Conservation (phyloP, 2,113 vertebrate genomes). For the Numenius arquata region DNA sequence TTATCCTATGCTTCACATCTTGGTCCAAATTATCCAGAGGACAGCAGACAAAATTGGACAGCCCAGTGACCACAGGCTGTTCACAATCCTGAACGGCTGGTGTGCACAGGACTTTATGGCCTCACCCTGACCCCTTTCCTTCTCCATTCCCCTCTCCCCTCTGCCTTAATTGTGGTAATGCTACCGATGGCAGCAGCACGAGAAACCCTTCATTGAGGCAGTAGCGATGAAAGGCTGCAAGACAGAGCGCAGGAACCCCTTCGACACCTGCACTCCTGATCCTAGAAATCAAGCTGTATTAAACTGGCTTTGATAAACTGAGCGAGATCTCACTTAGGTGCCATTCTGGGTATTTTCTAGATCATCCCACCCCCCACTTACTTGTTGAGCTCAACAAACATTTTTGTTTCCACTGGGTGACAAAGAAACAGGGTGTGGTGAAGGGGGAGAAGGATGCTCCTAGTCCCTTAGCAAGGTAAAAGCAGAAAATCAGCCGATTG, state of each 20-base stretch:
- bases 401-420: neutral
- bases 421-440: neutral
- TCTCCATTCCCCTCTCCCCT: neutral
- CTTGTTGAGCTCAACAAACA: neutral
- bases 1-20: neutral
- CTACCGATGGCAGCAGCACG: neutral
- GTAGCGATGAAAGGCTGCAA: neutral
- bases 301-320: neutral
- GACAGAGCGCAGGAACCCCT: neutral
- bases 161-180: neutral
- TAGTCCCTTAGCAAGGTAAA: constrained; percentile 13
- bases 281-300: neutral
- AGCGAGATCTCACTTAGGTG: neutral
- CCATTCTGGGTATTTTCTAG: neutral
- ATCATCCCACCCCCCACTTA: neutral
- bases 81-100: neutral
- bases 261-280: neutral
- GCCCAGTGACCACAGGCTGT: neutral
- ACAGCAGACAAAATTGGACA: neutral
- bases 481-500: constrained; percentile 20
- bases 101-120: accelerated
- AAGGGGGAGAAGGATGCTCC: neutral
- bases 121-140: neutral
- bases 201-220: neutral
- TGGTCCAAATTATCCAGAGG: neutral